Evolutionary conservation across 2,113 vertebrate species (phyloP), one percentile per base, ranked within the genome.

Genomic region (Sander vitreus): DNA sequence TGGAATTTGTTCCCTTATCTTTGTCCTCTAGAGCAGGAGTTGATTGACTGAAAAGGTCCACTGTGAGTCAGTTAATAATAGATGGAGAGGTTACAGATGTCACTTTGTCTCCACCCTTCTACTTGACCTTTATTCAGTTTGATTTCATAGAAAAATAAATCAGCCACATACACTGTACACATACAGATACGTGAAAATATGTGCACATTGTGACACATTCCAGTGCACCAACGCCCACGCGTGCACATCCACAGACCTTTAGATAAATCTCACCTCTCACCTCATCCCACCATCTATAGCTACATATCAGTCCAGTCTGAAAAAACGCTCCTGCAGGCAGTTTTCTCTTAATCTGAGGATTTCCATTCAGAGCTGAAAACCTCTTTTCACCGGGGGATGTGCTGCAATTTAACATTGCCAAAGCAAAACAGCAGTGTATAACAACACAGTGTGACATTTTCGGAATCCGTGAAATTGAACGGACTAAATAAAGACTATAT

Each of bases 341-440:
- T 88, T 90, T 88, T 55, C 88, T 68, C 74, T 58, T 89, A 89
- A 88, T 91, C 89, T 89, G 33, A 74, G 74, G 78, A 86, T 90
- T 90, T 92, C 72, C 58, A 73, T 81, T 81, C 59, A 47, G 57
- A 81, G 69, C 65, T 68, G 73, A 72, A 87, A 87, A 74, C 54
- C 65, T 86, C 62, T 78, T 87, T 88, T 88, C 80, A 87, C 47
- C 9, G 33, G 47, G 48, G 70, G 57, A 81, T 81, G 55, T 81
- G 63, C 51, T 33, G 63, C 48, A 27, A 21, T 62, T 76, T 76
- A 27, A 86, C 53, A 75, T 30, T 27, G 53, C 55, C 73, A 71
- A 75, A 85, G 82, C 60, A 48, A 59, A 84, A 68, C 48, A 76
- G 74, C 75, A 50, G 53, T 48, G 66, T 67, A 48, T 45, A 63